Conservation (phyloP, 2,113 vertebrate species). For the Urocolius indicus region DNA sequence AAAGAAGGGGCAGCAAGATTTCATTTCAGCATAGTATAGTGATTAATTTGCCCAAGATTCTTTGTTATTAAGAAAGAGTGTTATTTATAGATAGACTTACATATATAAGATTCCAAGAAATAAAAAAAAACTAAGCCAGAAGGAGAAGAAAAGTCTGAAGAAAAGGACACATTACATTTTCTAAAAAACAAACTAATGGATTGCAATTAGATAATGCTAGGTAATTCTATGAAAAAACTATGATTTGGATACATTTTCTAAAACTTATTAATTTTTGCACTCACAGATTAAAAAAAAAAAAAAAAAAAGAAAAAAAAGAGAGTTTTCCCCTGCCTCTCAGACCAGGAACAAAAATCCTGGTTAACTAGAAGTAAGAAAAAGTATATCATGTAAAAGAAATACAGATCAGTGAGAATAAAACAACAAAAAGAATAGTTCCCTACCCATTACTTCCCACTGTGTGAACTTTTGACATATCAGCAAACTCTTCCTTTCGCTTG, state of each 20-base stretch:
- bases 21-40: neutral
- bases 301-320: neutral
- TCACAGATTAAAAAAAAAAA: neutral
- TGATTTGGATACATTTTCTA: neutral
- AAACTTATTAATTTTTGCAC: neutral
- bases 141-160: neutral
- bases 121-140: neutral
- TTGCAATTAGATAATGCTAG: neutral
- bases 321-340: neutral
- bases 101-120: neutral
- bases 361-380: slow-evolving; percentile 40
- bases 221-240: neutral
- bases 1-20: neutral
- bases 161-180: neutral
- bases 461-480: slow-evolving; percentile 86
- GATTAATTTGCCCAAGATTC: neutral
- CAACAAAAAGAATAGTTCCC: slow-evolving; percentile 74
- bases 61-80: neutral
- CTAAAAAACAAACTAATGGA: neutral
- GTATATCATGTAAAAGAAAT: slow-evolving; percentile 32
- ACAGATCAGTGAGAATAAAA: slow-evolving; percentile 78
- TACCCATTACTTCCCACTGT: slow-evolving; percentile 86
- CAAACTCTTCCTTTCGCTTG: slow-evolving; percentile 83
- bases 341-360: slow-evolving; percentile 29
- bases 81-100: neutral